These are phyloP conservation scores for Ametastegia equiseti DNA, from an alignment of 2,888 invertebrate genomes.

Conservation along the genomic window DNA sequence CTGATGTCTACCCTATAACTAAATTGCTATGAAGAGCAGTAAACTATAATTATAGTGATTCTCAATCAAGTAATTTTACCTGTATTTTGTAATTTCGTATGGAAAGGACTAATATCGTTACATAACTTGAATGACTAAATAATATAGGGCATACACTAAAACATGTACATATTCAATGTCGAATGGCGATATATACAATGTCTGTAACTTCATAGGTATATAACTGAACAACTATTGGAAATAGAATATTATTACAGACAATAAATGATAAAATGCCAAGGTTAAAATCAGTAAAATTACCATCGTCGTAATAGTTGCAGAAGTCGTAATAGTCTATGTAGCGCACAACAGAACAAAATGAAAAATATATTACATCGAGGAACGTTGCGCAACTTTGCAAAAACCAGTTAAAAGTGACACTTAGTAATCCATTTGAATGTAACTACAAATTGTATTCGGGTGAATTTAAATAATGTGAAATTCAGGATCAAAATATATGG, in stretches of 20 bases:
- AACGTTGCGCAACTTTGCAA: slow-evolving; percentile 63
- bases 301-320: slow-evolving; percentile 76
- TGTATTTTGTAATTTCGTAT: slow-evolving; percentile 1
- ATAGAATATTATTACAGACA: slow-evolving; percentile 3
- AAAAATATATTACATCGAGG: slow-evolving; percentile 74
- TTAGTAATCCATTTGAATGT: slow-evolving; percentile 11
- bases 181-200: slow-evolving; percentile 16
- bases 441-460: slow-evolving; percentile 29
- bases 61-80: slow-evolving; percentile 22
- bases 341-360: slow-evolving; percentile 75
- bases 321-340: slow-evolving; percentile 76
- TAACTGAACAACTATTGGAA: slow-evolving; percentile 13
- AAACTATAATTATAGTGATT: neutral
- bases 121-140: neutral
- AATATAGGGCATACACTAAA: slow-evolving; percentile 10
- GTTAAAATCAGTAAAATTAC: slow-evolving; percentile 67
- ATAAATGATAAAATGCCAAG: slow-evolving; percentile 37
- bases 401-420: neutral
- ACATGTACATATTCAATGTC: slow-evolving; percentile 3
- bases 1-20: neutral
- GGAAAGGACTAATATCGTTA: slow-evolving; percentile 10
- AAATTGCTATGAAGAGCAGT: neutral
- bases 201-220: neutral
- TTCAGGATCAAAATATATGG: neutral
- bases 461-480: neutral